Conservation (phyloP, 2,797 vertebrate species). For the Protosalanx chinensis region DNA sequence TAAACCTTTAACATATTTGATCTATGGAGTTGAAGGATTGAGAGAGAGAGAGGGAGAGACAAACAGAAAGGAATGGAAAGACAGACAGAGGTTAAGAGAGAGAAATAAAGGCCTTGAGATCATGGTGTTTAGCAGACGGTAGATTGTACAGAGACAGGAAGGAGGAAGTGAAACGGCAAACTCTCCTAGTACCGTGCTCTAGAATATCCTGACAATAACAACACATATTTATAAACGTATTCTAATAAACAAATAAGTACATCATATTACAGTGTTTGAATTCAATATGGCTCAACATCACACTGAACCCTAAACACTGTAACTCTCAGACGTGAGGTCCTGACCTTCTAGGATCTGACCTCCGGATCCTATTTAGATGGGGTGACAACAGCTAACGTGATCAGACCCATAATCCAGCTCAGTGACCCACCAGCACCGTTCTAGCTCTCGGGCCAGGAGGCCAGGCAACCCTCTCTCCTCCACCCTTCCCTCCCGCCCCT, state of each 20-base stretch:
- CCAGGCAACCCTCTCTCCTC: background rate
- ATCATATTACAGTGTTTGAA: too few species aligned
- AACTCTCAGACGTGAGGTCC: background rate
- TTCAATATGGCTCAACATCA: too few species aligned
- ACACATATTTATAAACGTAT: background rate
- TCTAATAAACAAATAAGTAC: too few species aligned
- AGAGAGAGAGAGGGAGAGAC: background rate
- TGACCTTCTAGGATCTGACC: constrained; percentile 11
- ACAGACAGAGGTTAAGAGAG: constrained; percentile 6
- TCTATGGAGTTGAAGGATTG: background rate
- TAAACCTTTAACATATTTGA: background rate
- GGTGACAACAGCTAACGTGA: constrained; percentile 46
- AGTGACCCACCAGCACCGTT: constrained; percentile 40
- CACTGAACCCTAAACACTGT: too few species aligned
- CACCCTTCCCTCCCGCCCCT: background rate
- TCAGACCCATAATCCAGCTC: constrained; percentile 54
- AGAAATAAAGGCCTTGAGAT: constrained; percentile 25
- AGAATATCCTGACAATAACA: background rate
- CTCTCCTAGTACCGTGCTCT: background rate
- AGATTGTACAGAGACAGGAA: constrained; percentile 20
- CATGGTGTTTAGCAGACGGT: constrained; percentile 15
- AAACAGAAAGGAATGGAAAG: background rate
- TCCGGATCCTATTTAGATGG: constrained; percentile 54
- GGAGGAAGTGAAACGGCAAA: background rate
- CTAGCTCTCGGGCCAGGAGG: constrained; percentile 12